Conservation (phyloP, 1,140 invertebrate genomes). For the Meloidogyne hapla region DNA sequence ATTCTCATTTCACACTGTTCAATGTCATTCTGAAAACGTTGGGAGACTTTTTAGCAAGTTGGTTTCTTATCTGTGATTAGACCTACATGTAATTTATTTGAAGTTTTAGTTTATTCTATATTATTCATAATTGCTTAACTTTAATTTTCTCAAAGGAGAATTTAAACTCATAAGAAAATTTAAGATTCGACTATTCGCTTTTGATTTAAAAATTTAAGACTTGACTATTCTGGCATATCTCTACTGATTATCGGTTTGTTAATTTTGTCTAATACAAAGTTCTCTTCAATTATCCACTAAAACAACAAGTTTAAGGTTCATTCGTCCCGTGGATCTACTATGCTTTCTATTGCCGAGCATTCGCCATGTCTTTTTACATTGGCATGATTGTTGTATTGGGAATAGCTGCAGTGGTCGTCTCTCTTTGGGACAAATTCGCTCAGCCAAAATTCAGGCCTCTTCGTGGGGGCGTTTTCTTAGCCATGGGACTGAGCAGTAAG, state of each 20-base stretch:
- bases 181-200: too few species aligned
- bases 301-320: too few species aligned
- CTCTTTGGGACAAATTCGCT: slow-evolving; percentile 93
- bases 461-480: slow-evolving; percentile 71
- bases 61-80: slow-evolving; percentile 1
- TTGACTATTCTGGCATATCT: slow-evolving; percentile 98
- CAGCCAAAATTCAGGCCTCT: slow-evolving; percentile 85
- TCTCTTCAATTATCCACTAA: too few species aligned
- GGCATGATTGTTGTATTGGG: slow-evolving; percentile 81
- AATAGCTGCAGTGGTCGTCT: slow-evolving; percentile 88
- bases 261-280: too few species aligned
- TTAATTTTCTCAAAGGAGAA: too few species aligned
- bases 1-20: slow-evolving; percentile 94
- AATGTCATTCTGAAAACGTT: slow-evolving; percentile 91
- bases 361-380: slow-evolving; percentile 67
- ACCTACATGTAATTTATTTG: too few species aligned
- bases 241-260: slow-evolving; percentile 94
- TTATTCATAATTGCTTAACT: too few species aligned
- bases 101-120: too few species aligned
- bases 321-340: slow-evolving; percentile 98
- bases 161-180: too few species aligned
- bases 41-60: slow-evolving; percentile 92
- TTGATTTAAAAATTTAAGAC: slow-evolving; percentile 42
- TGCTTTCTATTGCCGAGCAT: slow-evolving; percentile 80
- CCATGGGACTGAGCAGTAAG: slow-evolving; percentile 60